Base-by-base conservation (phyloP, 2,797 vertebrate genomes). In the Mormyrops attenuatus region DNA sequence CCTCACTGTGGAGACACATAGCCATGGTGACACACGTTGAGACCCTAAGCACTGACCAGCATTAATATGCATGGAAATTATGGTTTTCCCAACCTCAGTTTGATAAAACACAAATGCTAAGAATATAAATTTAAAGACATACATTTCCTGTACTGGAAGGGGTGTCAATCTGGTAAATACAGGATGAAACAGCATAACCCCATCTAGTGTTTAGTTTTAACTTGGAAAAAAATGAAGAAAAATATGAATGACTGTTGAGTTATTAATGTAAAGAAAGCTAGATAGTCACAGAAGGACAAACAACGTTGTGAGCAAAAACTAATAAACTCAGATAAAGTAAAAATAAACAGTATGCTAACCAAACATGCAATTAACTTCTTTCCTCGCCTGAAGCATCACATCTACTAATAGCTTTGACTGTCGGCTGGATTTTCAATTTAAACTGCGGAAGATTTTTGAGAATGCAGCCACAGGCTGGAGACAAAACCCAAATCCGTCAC, bases 371-470 rank as follows among this genome's bases (percentile, higher is more conserved):
- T 91, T 91, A 93, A 92, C 90, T 89, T 88, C 38, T 88, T 87
- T 87, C 49, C 84, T 89, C 88, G 85, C 69, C 85, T 88, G 15
- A 88, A 92, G 92, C 89, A 90, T 91, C 90, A 89, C 20, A 90
- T 89, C 90, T 88, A 89, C 90, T 93, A 93, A 94, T 93, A 93
- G 91, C 92, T 92, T 91, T 86, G 90, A 88, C 89, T 89, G 90
- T 93, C 91, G 92, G 92, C 91, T 88, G 88, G 53, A 91, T 92
- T 94, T 95, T 93, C 92, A 91, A 92, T 93, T 93, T 93, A 44
- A 85, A 91, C 90, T 86, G 90, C 92, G 91, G 53, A 91, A 90
- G 77, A 22, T 88, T 88, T 6, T 90, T 89, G 90, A 87, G 85
- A 82, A 91, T 89, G 30, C 69, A 88, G 88, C 86, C 86, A 90